phyloP scores from a whole-genome alignment of 2,113 vertebrate species.

The Misgurnus mizolepis region DNA sequence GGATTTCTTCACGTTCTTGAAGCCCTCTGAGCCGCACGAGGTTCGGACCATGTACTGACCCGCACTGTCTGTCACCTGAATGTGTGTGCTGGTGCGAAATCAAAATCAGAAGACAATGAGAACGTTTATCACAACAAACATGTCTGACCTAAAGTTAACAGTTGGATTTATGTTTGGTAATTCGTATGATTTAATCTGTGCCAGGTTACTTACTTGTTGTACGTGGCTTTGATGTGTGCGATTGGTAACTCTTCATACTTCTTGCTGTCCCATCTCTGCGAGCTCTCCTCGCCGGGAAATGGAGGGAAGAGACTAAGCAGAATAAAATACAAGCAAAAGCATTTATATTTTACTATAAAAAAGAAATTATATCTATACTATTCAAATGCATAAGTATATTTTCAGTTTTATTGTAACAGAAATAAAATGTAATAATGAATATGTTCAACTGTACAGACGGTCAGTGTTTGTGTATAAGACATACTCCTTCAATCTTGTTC shows the following conservation, averaged over 20 bases:
- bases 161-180: not conserved
- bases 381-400: too few species aligned
- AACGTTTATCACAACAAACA: not conserved
- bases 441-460: constrained; percentile 57
- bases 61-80: constrained; percentile 80
- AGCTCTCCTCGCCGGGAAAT: constrained; percentile 75
- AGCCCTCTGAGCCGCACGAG: constrained; percentile 92
- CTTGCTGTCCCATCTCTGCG: constrained; percentile 84
- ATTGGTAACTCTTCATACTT: constrained; percentile 88
- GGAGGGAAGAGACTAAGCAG: constrained; percentile 78
- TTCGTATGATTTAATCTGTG: not conserved
- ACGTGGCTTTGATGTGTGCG: constrained; percentile 89
- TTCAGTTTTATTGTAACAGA: too few species aligned
- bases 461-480: not conserved
- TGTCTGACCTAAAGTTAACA: too few species aligned
- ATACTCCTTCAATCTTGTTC: constrained; percentile 55
- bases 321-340: constrained; percentile 25
- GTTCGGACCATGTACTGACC: constrained; percentile 74
- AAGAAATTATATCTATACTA: not conserved
- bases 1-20: constrained; percentile 88
- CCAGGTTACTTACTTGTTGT: constrained; percentile 89
- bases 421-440: not conserved
- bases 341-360: not conserved
- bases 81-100: constrained; percentile 80
- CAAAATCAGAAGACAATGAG: not conserved